Evolutionary conservation across 2,113 vertebrate genomes (phyloP).

Genomic region (Progne subis): DNA sequence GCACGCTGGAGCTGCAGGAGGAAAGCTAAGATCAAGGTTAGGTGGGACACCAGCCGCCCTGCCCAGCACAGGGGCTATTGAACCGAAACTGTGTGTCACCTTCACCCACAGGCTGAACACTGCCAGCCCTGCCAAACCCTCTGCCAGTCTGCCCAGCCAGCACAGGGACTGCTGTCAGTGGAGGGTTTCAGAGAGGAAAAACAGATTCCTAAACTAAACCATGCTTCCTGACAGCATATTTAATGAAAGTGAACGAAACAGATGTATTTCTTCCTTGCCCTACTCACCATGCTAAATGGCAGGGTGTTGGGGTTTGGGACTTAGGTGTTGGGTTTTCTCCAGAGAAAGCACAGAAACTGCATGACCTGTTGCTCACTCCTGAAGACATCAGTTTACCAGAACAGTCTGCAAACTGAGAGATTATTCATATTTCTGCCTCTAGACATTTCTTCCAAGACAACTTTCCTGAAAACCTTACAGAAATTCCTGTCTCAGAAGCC

Average conservation of each 20-base stretch:
- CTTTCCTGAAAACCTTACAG: background rate
- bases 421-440: background rate
- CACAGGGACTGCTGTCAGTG: rapidly evolving
- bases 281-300: background rate
- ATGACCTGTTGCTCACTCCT: background rate
- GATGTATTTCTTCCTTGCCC: background rate
- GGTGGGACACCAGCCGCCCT: background rate
- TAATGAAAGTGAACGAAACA: background rate
- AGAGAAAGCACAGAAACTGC: background rate
- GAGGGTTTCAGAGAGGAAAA: background rate
- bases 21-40: background rate
- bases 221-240: background rate
- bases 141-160: rapidly evolving
- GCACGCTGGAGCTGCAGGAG: background rate
- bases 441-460: background rate
- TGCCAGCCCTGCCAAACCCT: background rate
- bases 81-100: rapidly evolving
- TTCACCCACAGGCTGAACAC: background rate
- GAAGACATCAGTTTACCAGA: background rate
- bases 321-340: background rate
- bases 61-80: rapidly evolving
- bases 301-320: background rate
- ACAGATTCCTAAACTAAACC: background rate
- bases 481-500: background rate
- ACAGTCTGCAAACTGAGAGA: background rate